Percentiles rank a stretch among this genome's conserved stretches.
Evolutionary conservation across 2,113 vertebrate genomes (phyloP).

Genomic region (Myotis brandtii): DNA sequence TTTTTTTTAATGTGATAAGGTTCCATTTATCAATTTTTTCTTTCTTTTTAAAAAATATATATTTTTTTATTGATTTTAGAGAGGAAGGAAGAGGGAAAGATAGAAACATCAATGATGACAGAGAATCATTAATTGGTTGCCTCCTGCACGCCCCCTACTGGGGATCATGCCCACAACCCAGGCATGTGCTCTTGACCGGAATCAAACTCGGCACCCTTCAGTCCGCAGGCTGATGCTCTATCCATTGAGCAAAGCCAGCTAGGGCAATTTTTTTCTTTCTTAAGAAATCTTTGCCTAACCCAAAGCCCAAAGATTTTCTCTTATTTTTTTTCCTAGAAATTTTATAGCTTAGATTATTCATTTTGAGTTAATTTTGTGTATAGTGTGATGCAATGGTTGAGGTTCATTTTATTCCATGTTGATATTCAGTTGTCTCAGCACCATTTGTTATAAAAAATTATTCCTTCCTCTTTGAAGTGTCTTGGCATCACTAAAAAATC

Average conservation of each 20-base stretch:
- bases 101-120: too few species aligned
- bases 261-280: not conserved
- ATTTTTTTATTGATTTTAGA: too few species aligned
- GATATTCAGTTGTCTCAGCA: not conserved
- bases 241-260: too few species aligned
- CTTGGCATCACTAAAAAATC: not conserved
- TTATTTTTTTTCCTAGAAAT: not conserved
- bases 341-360: not conserved
- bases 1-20: not conserved
- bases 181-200: too few species aligned
- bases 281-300: conserved; percentile 12
- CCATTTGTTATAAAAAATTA: not conserved
- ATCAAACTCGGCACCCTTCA: too few species aligned
- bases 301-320: not conserved
- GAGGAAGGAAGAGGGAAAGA: too few species aligned
- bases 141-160: too few species aligned
- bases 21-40: not conserved
- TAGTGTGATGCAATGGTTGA: not conserved
- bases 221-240: too few species aligned
- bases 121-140: too few species aligned
- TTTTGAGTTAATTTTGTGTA: not conserved
- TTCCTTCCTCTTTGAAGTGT: not conserved
- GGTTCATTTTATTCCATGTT: not conserved
- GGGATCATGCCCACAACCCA: too few species aligned
- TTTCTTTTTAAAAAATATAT: not conserved